Percentiles rank a stretch among this genome's conserved stretches.
Evolutionary conservation across 2,888 invertebrate genomes (phyloP).

Genomic region (Pachycephus smyrnensis): DNA sequence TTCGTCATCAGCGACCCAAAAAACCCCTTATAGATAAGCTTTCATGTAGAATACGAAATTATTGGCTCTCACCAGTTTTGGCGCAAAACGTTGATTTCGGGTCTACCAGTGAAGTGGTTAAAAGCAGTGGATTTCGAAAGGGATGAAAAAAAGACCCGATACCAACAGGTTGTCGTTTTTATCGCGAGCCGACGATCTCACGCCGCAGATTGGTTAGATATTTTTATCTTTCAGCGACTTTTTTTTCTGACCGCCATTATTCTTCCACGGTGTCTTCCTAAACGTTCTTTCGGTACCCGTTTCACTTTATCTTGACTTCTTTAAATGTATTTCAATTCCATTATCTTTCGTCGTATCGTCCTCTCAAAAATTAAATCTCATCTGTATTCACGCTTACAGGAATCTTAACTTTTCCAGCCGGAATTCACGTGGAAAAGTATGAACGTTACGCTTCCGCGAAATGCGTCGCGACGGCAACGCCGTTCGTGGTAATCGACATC

Average conservation of each 20-base stretch:
- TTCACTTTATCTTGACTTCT: too few species aligned
- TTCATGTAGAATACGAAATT: too few species aligned
- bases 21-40: too few species aligned
- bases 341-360: background rate
- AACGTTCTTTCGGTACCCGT: background rate
- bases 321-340: too few species aligned
- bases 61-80: too few species aligned
- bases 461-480: background rate
- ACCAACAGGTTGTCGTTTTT: background rate
- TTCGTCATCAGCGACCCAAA: too few species aligned
- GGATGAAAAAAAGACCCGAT: background rate
- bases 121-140: background rate
- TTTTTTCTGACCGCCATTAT: background rate
- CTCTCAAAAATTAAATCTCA: background rate
- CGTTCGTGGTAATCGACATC: background rate
- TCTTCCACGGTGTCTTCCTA: background rate
- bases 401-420: background rate
- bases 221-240: background rate
- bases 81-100: too few species aligned
- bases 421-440: background rate
- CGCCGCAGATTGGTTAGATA: background rate
- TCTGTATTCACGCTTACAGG: too few species aligned
- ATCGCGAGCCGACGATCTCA: background rate
- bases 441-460: background rate
- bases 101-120: too few species aligned